Base-by-base conservation (phyloP, 2,888 invertebrate genomes). In the Drosophila melanosoma region DNA sequence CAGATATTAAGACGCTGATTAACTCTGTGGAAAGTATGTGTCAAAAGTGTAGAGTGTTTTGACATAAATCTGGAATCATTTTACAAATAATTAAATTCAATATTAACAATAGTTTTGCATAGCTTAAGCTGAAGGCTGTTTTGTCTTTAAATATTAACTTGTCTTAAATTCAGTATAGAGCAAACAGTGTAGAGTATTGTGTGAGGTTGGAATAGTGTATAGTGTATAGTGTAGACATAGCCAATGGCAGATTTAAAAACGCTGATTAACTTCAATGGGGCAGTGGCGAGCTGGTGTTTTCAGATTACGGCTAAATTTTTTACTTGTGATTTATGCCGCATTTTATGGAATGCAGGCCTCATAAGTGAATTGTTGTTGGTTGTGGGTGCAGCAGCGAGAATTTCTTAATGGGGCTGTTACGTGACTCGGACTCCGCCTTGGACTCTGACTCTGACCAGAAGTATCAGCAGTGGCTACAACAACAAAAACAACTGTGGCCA, bases 321-420 rank as follows among this genome's bases (percentile, higher is more conserved):
- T 81, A 69, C 74, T 73, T 71, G 71, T 85, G 86, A 84, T 83
- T 87, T 80, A 85, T 87, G 83, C 83, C 88, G 83, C 69, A 45
- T 15, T 45, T 23, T 15, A n/a, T n/a, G 38, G 52, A 52, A 40
- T 40, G 38, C 26, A 26, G 38, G 49, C 45, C 53, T 51, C 49
- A 62, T 66, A 52, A 53, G 51, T 67, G 52, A 45, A 54, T 42
- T 61, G 61, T 51, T 61, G 61, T 54, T 65, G 58, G 68, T 56
- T 67, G 75, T 74, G 62, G 74, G 73, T 69, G 77, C 71, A 67
- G 81, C 42, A 36, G 48, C 53, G 60, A 89, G 87, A 84, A 86
- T 87, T 89, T 89, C 69, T 79, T 76, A 86, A 89, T 89, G 89
- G 71, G 62, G 59, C 53, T 64, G 57, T 81, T 86, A 86, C 87